Evolutionary conservation across 2,888 invertebrate species (phyloP).

Genomic region (Diloba caeruleocephala): DNA sequence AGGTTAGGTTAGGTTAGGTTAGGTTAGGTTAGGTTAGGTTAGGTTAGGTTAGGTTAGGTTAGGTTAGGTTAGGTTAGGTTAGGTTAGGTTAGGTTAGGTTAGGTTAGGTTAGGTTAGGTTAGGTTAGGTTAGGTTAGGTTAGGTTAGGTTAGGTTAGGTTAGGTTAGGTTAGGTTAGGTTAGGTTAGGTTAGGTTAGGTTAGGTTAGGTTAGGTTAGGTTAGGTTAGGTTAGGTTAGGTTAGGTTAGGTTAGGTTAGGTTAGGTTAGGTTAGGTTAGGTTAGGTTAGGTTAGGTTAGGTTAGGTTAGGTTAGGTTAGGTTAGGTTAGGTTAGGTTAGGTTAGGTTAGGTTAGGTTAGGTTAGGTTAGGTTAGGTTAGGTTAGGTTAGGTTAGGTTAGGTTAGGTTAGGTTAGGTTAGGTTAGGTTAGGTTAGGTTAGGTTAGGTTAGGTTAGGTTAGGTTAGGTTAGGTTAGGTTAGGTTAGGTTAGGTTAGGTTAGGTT

Average conservation of each 20-base stretch:
- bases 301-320: conserved; percentile 24
- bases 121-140: conserved; percentile 25
- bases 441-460: conserved; percentile 25
- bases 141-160: conserved; percentile 15
- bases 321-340: conserved; percentile 21
- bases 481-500: conserved; percentile 1
- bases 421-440: conserved; percentile 27
- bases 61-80: conserved; percentile 20
- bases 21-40: conserved; percentile 33
- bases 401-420: conserved; percentile 25
- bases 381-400: conserved; percentile 25
- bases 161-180: conserved; percentile 12
- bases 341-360: conserved; percentile 31
- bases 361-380: conserved; percentile 37
- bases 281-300: conserved; percentile 26
- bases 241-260: conserved; percentile 27
- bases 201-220: conserved; percentile 32
- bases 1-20: conserved; percentile 13
- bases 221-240: conserved; percentile 30
- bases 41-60: conserved; percentile 26
- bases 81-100: conserved; percentile 13
- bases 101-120: conserved; percentile 23
- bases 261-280: conserved; percentile 32
- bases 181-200: conserved; percentile 33
- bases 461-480: conserved; percentile 25